Percentiles rank a stretch among this genome's conserved stretches.
phyloP scores from a whole-genome alignment of 2,113 vertebrate genomes.

The Etia nguti region DNA sequence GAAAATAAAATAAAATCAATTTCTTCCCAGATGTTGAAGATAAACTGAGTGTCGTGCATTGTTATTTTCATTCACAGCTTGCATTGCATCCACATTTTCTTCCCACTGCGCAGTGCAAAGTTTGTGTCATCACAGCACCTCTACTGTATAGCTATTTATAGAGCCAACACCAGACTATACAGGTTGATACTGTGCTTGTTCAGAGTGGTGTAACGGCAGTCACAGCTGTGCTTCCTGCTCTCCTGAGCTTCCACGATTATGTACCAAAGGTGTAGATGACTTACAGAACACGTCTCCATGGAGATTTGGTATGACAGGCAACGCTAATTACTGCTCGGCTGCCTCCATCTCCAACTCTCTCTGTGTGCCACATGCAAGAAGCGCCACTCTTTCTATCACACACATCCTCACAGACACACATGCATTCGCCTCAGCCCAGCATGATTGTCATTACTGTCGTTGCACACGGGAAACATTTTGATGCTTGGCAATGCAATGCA shows the following conservation, averaged over 20 bases:
- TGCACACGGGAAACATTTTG: neutral
- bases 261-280: slow-evolving; percentile 45
- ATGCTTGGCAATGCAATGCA: slow-evolving; percentile 14
- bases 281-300: slow-evolving; percentile 67
- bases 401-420: neutral
- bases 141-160: slow-evolving; percentile 37
- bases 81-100: neutral
- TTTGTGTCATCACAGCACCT: neutral
- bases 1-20: slow-evolving; percentile 63
- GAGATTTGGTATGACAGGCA: slow-evolving; percentile 63
- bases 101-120: neutral
- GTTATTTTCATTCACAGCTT: neutral
- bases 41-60: neutral
- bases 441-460: neutral
- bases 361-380: slow-evolving; percentile 13
- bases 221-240: slow-evolving; percentile 38
- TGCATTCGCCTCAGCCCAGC: neutral
- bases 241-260: slow-evolving; percentile 41
- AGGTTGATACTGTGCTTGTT: slow-evolving; percentile 6
- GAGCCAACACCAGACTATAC: neutral
- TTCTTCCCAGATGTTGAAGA: slow-evolving; percentile 13
- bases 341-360: slow-evolving; percentile 8
- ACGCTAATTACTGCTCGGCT: slow-evolving; percentile 54
- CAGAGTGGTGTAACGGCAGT: slow-evolving; percentile 10
- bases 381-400: neutral